Percentiles rank a stretch among this genome's conserved stretches.
phyloP scores from a whole-genome alignment of 37 sponge, comb jelly and placozoan species.

The Diacarnus erythraeanus region DNA sequence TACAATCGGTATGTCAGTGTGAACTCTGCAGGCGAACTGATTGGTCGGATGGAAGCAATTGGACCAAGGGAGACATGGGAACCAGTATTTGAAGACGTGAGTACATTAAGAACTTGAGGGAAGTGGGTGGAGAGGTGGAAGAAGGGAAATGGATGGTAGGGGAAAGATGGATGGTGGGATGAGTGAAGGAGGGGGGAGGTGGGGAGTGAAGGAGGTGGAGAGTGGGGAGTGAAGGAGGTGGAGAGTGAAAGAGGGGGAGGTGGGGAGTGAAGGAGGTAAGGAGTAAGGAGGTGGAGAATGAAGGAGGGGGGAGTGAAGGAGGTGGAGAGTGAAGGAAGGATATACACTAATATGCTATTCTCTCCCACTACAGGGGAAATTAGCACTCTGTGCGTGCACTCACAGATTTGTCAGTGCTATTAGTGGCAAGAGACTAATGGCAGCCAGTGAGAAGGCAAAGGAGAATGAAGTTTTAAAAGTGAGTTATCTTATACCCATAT shows the following conservation, averaged over 20 bases:
- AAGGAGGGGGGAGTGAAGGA: too few relatives aligned
- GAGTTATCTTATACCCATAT: not conserved
- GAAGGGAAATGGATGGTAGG: too few relatives aligned
- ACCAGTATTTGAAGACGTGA: slow-evolving; percentile 80
- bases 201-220: too few relatives aligned
- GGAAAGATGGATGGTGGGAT: too few relatives aligned
- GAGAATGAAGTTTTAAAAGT: slow-evolving; percentile 70
- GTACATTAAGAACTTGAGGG: not conserved
- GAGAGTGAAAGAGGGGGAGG: too few relatives aligned
- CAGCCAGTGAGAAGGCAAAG: slow-evolving; percentile 60
- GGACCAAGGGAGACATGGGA: slow-evolving; percentile 83
- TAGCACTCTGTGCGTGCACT: slow-evolving; percentile 72
- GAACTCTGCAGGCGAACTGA: slow-evolving; percentile 67
- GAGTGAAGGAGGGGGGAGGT: too few relatives aligned
- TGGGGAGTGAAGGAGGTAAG: too few relatives aligned
- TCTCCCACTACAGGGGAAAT: slow-evolving; percentile 78
- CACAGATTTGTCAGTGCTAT: slow-evolving; percentile 75
- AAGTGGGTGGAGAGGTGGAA: too few relatives aligned
- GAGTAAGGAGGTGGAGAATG: too few relatives aligned
- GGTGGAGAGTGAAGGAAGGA: too few relatives aligned
- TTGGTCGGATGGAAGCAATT: slow-evolving; percentile 73
- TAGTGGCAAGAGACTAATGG: slow-evolving; percentile 46
- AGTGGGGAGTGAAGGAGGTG: too few relatives aligned
- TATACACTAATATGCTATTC: too few relatives aligned
- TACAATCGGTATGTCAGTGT: slow-evolving; percentile 75